These are phyloP conservation scores for Callosobruchus maculatus DNA, from an alignment of 2,888 invertebrate species.

Conservation along the genomic window DNA sequence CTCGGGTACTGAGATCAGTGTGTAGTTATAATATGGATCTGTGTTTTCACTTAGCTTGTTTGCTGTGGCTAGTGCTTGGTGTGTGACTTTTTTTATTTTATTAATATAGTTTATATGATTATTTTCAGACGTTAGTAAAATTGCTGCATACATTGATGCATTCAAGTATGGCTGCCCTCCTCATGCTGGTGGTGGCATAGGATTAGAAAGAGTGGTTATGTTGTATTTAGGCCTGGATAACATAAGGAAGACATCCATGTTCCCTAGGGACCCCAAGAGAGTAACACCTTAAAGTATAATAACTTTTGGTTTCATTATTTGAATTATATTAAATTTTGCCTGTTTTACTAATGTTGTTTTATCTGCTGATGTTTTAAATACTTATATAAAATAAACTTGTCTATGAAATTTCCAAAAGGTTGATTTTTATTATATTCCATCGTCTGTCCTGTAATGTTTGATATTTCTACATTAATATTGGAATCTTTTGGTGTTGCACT, in stretches of 20 bases:
- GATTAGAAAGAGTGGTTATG: conserved; percentile 97
- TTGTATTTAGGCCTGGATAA: conserved; percentile 95
- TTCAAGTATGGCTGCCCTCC: conserved; percentile 96
- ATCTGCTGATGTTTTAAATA: not conserved
- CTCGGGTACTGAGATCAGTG: too few species aligned
- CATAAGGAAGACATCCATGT: conserved; percentile 96
- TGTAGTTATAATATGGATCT: too few species aligned
- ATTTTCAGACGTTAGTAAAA: conserved; percentile 76
- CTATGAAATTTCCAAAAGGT: not conserved
- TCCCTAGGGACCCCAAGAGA: conserved; percentile 97
- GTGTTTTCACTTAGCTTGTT: too few species aligned
- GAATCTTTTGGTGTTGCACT: too few species aligned
- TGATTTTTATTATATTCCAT: too few species aligned
- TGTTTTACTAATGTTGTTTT: not conserved
- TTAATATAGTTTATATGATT: too few species aligned
- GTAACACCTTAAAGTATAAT: conserved; percentile 73
- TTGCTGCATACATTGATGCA: conserved; percentile 93
- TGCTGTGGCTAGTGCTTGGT: too few species aligned
- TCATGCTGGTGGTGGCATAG: conserved; percentile 95
- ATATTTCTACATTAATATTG: too few species aligned
- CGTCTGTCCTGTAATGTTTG: too few species aligned
- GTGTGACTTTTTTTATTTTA: too few species aligned
- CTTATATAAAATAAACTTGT: not conserved
- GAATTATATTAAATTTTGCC: not conserved
- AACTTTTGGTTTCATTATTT: not conserved